phyloP scores from a whole-genome alignment of 2,888 invertebrate species.

The Corythucha ciliata region DNA sequence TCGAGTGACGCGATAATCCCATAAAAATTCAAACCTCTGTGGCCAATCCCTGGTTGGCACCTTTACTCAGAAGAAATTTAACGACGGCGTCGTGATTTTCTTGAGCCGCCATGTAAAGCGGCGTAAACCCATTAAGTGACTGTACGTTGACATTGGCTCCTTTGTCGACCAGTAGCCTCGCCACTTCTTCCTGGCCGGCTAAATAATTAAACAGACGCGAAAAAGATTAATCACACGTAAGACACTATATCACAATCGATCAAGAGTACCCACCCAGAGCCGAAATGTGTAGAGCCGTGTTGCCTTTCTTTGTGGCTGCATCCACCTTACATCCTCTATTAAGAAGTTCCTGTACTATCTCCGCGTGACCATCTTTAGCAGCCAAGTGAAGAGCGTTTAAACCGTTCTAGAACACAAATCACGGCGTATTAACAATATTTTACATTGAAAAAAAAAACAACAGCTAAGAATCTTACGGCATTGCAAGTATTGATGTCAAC shows the following conservation, averaged over 20 bases:
- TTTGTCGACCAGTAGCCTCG: conserved; percentile 78
- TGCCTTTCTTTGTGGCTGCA: conserved; percentile 95
- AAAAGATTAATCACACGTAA: conserved; percentile 1
- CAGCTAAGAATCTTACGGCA: conserved; percentile 57
- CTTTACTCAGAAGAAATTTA: conserved; percentile 77
- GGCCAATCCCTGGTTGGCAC: conserved; percentile 91
- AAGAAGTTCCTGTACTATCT: conserved; percentile 84
- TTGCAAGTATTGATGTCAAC: conserved; percentile 97
- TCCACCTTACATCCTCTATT: conserved; percentile 86
- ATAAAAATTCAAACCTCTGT: conserved; percentile 80
- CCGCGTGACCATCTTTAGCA: conserved; percentile 93
- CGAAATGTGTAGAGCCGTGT: conserved; percentile 94
- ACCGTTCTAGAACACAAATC: conserved; percentile 65
- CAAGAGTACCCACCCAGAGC: conserved; percentile 53
- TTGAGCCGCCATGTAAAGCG: conserved; percentile 97
- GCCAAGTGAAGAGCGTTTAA: conserved; percentile 94
- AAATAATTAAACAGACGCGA: conserved; percentile 24
- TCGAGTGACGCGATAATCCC: background rate
- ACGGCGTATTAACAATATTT: background rate
- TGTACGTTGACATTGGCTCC: conserved; percentile 95
- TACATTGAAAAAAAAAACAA: background rate
- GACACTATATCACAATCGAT: background rate
- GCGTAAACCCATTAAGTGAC: conserved; percentile 94
- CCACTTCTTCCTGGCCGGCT: conserved; percentile 92
- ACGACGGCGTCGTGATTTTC: conserved; percentile 93